These are phyloP conservation scores for Python bivittatus DNA, from an alignment of 2,113 vertebrate species.

Conservation along the genomic window DNA sequence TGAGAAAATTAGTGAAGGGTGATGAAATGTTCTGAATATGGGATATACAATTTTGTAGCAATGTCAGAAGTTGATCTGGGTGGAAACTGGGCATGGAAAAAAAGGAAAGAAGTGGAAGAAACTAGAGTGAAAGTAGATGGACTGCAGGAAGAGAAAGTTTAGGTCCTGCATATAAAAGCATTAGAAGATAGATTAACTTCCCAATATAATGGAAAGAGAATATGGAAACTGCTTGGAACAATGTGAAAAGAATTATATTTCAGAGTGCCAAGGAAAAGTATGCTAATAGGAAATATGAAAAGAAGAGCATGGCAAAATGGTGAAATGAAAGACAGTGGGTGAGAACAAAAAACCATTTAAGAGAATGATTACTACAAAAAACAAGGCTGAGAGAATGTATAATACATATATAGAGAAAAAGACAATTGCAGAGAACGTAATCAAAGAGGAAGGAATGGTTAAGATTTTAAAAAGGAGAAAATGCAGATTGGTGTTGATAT, in stretches of 20 bases:
- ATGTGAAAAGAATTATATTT: background rate
- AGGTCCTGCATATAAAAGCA: background rate
- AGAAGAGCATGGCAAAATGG: background rate
- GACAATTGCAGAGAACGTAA: background rate
- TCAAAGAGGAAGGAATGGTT: background rate
- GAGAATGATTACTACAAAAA: background rate
- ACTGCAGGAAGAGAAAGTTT: background rate
- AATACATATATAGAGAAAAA: background rate
- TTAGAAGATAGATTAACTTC: background rate
- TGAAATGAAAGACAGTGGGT: background rate
- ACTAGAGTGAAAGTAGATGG: background rate
- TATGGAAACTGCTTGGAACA: background rate
- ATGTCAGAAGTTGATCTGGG: background rate
- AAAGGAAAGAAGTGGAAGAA: background rate
- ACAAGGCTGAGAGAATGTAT: background rate
- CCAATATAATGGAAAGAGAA: background rate
- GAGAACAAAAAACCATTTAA: background rate
- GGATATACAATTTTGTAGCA: background rate
- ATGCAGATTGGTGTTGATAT: background rate
- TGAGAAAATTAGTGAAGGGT: background rate
- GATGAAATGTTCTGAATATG: background rate
- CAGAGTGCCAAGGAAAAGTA: background rate
- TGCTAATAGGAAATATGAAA: background rate
- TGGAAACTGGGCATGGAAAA: background rate
- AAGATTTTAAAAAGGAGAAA: background rate